Evolutionary conservation across 2,888 invertebrate genomes (phyloP).

Genomic region (Andrena minutula): DNA sequence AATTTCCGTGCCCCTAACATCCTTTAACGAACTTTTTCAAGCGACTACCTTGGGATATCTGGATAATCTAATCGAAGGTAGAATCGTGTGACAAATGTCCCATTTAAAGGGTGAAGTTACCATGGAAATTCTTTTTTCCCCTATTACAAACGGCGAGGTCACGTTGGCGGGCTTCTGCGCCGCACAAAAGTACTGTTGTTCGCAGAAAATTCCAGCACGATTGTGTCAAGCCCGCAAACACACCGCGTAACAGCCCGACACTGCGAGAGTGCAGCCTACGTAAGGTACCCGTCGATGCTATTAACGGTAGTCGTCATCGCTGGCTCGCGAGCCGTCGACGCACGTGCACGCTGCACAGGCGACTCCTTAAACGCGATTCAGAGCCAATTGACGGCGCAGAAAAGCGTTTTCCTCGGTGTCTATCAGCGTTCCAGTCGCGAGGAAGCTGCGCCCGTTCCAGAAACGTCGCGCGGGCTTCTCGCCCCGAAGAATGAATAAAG

Average conservation of each 20-base stretch:
- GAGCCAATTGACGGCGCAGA: not conserved
- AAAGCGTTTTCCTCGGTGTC: not conserved
- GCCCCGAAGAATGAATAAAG: not conserved
- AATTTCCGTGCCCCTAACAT: too few relatives aligned
- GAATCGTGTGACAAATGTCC: not conserved
- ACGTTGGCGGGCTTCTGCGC: not conserved
- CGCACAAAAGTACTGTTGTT: constrained; percentile 12
- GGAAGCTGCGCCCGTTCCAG: not conserved
- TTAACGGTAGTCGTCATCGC: constrained; percentile 60
- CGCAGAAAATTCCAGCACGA: constrained; percentile 61
- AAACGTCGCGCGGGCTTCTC: not conserved
- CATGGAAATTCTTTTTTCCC: not conserved
- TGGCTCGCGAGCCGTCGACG: constrained; percentile 8
- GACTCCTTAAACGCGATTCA: constrained; percentile 35
- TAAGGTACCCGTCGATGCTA: constrained; percentile 32
- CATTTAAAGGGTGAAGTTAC: not conserved
- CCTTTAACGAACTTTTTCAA: too few relatives aligned
- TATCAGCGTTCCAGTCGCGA: not conserved
- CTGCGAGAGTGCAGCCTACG: constrained; percentile 31
- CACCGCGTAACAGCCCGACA: constrained; percentile 48
- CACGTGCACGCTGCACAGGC: constrained; percentile 1
- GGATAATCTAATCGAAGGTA: too few relatives aligned
- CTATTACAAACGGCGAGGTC: not conserved
- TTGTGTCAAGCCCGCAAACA: constrained; percentile 66
- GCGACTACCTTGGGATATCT: too few relatives aligned